Evolutionary conservation across 2,797 vertebrate genomes (phyloP).

Genomic region (Pempheris klunzingeri): DNA sequence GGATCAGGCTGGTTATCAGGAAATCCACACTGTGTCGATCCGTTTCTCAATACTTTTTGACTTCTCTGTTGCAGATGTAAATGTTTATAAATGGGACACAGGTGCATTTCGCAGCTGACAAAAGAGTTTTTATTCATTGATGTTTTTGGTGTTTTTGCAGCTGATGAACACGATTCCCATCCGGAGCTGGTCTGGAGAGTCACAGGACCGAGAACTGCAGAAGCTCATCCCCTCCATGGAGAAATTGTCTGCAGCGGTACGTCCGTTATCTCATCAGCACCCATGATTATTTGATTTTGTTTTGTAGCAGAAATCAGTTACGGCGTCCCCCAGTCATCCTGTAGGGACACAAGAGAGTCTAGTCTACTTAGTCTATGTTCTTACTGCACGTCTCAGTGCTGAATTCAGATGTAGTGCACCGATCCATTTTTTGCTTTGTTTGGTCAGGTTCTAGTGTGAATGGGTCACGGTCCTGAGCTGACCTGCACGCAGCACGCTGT

Average conservation of each 20-base stretch:
- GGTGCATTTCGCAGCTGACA: not conserved
- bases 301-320: not conserved
- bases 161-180: conserved; percentile 87
- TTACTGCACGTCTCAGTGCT: too few species aligned
- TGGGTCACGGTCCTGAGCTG: too few species aligned
- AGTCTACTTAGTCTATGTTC: too few species aligned
- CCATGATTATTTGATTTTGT: not conserved
- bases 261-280: conserved; percentile 45
- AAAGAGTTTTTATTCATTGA: not conserved
- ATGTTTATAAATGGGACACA: too few species aligned
- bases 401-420: too few species aligned
- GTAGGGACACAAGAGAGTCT: not conserved
- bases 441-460: too few species aligned
- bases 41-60: not conserved
- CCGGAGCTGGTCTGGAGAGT: conserved; percentile 84
- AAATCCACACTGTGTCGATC: too few species aligned
- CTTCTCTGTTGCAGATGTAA: too few species aligned
- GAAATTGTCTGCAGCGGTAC: conserved; percentile 81
- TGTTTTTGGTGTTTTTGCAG: conserved; percentile 68
- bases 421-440: too few species aligned
- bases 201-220: conserved; percentile 84
- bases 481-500: too few species aligned
- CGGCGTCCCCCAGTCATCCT: not conserved
- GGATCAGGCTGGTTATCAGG: not conserved
- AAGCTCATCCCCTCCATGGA: conserved; percentile 84